Conservation (phyloP, 2,113 vertebrate species). For the Lanius ludovicianus region DNA sequence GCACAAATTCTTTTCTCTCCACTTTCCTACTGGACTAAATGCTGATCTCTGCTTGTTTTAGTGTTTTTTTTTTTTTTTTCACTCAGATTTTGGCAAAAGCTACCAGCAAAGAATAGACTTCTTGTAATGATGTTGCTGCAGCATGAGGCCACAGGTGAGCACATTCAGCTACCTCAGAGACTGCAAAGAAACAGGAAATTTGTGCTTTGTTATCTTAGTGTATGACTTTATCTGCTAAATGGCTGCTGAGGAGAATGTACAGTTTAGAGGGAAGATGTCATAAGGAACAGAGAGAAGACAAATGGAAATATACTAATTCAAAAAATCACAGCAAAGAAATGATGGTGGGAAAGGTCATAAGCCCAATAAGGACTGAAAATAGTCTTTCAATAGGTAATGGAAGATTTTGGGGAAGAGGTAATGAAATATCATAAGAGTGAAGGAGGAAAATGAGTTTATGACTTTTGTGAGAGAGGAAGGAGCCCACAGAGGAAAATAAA, state of each 20-base stretch:
- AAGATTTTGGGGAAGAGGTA: background rate
- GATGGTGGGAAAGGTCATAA: background rate
- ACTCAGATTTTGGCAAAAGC: background rate
- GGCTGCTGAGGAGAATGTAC: background rate
- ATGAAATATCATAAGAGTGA: background rate
- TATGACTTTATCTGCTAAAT: background rate
- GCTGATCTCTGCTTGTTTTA: background rate
- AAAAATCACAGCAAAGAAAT: background rate
- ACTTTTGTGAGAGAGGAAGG: background rate
- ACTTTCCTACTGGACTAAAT: background rate
- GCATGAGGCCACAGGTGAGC: background rate
- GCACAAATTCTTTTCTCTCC: background rate
- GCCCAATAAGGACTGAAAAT: background rate
- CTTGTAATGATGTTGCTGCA: background rate
- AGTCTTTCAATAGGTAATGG: background rate
- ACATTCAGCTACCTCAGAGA: background rate
- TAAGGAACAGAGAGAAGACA: background rate
- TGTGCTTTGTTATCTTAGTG: background rate
- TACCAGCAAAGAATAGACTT: background rate
- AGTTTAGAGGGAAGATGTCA: background rate
- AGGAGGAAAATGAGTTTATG: background rate
- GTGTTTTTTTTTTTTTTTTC: background rate
- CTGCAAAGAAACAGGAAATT: background rate
- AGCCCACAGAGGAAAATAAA: background rate
- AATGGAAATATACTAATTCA: background rate